A percentile compares a stretch with the other conserved stretches of the same genome.
These are phyloP conservation scores for Aeoliscus strigatus DNA, from an alignment of 2,797 vertebrate species.

Conservation along the genomic window DNA sequence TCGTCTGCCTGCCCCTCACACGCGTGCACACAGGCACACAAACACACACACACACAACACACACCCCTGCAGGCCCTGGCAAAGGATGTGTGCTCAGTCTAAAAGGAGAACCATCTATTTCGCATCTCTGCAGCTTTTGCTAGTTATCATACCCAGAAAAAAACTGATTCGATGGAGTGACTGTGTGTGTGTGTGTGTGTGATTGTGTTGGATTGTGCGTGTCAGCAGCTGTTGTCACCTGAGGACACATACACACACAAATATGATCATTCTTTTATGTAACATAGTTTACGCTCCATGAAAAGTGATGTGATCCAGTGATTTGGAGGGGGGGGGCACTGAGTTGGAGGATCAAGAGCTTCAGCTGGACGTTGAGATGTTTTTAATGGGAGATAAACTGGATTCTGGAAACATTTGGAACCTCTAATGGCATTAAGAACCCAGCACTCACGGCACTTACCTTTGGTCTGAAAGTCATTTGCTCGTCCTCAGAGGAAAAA, in stretches of 20 bases:
- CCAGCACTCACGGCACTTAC: slow-evolving; percentile 55
- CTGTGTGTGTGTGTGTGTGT: slow-evolving; percentile 11
- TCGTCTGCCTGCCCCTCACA: slow-evolving; percentile 62
- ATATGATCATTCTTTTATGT: too few relatives aligned
- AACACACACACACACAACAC: too few relatives aligned
- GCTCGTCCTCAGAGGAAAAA: slow-evolving; percentile 63
- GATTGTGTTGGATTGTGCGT: not conserved
- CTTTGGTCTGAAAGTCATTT: slow-evolving; percentile 65
- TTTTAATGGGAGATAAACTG: slow-evolving; percentile 23
- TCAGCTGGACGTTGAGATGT: too few relatives aligned
- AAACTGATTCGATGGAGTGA: slow-evolving; percentile 71
- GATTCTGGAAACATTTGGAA: slow-evolving; percentile 40
- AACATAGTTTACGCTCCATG: not conserved
- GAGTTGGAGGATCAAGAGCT: too few relatives aligned
- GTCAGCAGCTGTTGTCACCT: slow-evolving; percentile 1
- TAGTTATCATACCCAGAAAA: slow-evolving; percentile 66
- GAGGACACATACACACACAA: not conserved
- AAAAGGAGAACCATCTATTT: slow-evolving; percentile 68
- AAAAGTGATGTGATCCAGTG: too few relatives aligned
- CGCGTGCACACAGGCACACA: too few relatives aligned
- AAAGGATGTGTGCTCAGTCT: slow-evolving; percentile 66
- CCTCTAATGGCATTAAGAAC: slow-evolving; percentile 43
- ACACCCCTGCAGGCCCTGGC: slow-evolving; percentile 64
- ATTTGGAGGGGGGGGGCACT: too few relatives aligned
- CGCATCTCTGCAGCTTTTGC: slow-evolving; percentile 63